Conservation (phyloP, 2,888 invertebrate species). For the Tromatobia lineatoria region DNA sequence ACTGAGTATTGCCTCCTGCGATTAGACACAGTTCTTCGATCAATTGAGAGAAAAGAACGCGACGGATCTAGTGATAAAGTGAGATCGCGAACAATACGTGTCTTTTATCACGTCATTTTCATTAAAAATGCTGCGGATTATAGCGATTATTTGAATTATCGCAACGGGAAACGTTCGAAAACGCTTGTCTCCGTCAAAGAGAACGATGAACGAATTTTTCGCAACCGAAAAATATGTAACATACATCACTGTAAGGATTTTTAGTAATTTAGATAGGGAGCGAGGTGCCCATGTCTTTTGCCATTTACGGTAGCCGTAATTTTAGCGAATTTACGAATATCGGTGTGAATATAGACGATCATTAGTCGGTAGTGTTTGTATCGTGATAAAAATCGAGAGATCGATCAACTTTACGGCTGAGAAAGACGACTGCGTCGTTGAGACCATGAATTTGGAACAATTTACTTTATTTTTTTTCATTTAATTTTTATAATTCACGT, state of each 20-base stretch:
- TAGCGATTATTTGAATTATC: slow-evolving; percentile 12
- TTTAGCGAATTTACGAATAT: slow-evolving; percentile 71
- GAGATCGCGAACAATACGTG: slow-evolving; percentile 41
- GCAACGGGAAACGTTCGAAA: neutral
- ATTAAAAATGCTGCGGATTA: neutral
- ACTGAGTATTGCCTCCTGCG: neutral
- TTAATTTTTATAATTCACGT: slow-evolving; percentile 27
- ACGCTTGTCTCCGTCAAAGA: slow-evolving; percentile 1
- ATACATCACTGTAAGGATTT: slow-evolving; percentile 73
- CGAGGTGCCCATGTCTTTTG: slow-evolving; percentile 56
- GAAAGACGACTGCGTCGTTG: neutral
- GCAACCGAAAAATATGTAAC: slow-evolving; percentile 74
- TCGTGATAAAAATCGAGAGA: slow-evolving; percentile 46
- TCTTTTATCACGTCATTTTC: slow-evolving; percentile 2
- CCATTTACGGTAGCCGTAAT: slow-evolving; percentile 62
- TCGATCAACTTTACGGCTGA: neutral
- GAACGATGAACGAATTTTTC: slow-evolving; percentile 52
- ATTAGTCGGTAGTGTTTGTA: slow-evolving; percentile 76
- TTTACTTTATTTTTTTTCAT: slow-evolving; percentile 27
- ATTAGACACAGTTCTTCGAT: neutral
- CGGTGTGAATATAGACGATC: slow-evolving; percentile 79
- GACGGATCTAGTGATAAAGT: slow-evolving; percentile 64
- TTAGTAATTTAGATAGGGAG: slow-evolving; percentile 27
- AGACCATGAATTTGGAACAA: neutral
- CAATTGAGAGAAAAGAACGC: neutral